Evolutionary conservation across 1,140 invertebrate species (phyloP).

Genomic region (Lamellibrachia luymesi): DNA sequence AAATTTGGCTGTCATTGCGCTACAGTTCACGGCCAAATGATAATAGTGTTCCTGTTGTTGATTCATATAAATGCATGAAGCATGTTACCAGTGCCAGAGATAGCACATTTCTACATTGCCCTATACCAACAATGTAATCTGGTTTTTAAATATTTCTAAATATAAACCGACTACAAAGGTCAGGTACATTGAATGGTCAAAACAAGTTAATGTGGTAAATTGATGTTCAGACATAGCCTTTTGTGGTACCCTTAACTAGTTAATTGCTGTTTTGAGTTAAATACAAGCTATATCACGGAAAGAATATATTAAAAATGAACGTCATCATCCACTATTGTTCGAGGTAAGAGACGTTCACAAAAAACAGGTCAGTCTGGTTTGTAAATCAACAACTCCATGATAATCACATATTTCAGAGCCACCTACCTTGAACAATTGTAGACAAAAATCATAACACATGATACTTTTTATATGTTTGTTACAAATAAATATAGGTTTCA

Average conservation of each 20-base stretch:
- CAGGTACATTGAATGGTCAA: too few relatives aligned
- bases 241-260: too few relatives aligned
- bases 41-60: not conserved
- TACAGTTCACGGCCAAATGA: not conserved
- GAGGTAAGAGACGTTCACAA: too few relatives aligned
- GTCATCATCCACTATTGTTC: too few relatives aligned
- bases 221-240: too few relatives aligned
- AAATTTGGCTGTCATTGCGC: not conserved
- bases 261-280: not conserved
- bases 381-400: too few relatives aligned
- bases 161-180: not conserved
- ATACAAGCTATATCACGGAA: too few relatives aligned
- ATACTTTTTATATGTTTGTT: not conserved
- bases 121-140: not conserved
- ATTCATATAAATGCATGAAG: not conserved
- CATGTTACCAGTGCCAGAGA: not conserved
- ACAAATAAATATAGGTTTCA: not conserved
- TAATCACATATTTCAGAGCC: not conserved
- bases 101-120: not conserved
- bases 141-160: not conserved
- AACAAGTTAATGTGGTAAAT: too few relatives aligned
- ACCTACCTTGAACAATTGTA: not conserved
- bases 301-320: too few relatives aligned
- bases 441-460: not conserved
- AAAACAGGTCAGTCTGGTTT: too few relatives aligned